Base-by-base conservation (phyloP, 2,888 invertebrate species). In the Lissocephala sabroskyi region DNA sequence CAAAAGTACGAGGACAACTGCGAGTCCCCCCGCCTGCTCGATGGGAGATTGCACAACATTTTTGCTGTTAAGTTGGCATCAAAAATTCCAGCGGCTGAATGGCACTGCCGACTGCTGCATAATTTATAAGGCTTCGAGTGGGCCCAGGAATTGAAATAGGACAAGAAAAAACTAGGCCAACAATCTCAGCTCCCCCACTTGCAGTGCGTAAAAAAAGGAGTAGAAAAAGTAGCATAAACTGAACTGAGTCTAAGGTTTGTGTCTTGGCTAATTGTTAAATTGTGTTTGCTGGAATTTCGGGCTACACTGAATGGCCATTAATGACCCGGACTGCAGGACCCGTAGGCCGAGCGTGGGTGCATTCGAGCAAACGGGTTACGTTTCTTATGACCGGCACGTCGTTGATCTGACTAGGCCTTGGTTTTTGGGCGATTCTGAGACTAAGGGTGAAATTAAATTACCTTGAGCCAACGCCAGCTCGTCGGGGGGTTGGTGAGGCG, bases 41-140 rank as follows among this genome's bases (percentile, higher is more conserved):
- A 42, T 18, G n/a, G 17, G 10, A 29, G 29, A 41, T 16, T 28
- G 14, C 13, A 43, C 14, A 32, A 43, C 4, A 28, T n/a, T 32
- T 11, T 17, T 18, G n/a, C 9, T 45, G 39, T 51, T 47, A 49
- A 53, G 41, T 51, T 59, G 46, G 41, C 53, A 55, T 43, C 49
- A 63, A 52, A 49, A 70, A 60, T 56, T 56, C 49, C 36, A 49
- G 11, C n/a, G 14, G 2, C 10, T 9, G n/a, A n/a, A n/a, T n/a
- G n/a, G n/a, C n/a, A 10, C 35, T 11, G 33, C 45, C 17, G 10
- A 16, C 29, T 33, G 19, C 30, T 55, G 61, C 60, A 61, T 63
- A 58, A 59, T 63, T 68, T 59, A 65, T 58, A 43, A 56, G 39
- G 43, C 39, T 29, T 26, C 13, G 36, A 42, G 36, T 30, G 35